A percentile compares a stretch with the other conserved stretches of the same genome.
Conservation (phyloP, 2,113 vertebrate genomes). For the Nipponia nippon region DNA sequence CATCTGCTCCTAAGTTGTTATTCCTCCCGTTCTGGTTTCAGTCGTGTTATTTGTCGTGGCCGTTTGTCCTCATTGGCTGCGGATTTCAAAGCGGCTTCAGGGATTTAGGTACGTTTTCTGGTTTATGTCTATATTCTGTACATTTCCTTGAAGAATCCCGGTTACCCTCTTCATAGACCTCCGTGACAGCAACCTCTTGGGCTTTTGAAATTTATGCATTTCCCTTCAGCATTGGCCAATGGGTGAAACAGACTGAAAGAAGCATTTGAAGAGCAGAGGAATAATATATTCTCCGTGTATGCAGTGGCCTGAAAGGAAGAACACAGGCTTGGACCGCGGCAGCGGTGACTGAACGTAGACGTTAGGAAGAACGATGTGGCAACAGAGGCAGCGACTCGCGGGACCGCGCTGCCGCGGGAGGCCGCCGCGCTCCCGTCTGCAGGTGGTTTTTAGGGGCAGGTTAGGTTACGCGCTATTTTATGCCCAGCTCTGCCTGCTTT, state of each 20-base stretch:
- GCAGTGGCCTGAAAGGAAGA: fast-evolving
- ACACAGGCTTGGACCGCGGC: neutral
- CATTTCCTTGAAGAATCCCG: neutral
- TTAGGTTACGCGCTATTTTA: neutral
- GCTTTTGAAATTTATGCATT: neutral
- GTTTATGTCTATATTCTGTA: neutral
- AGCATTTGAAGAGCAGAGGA: neutral
- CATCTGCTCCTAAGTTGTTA: neutral
- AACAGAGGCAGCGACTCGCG: neutral
- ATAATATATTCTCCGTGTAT: neutral
- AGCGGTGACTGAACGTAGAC: neutral
- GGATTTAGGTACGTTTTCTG: neutral
- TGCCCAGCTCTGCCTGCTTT: neutral
- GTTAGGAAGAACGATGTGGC: neutral
- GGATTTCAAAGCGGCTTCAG: neutral
- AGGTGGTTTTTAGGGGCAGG: neutral
- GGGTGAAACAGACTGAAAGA: neutral
- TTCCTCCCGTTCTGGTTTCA: neutral
- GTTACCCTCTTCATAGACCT: neutral
- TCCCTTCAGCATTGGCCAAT: neutral
- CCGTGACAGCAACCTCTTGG: neutral
- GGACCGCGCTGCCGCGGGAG: neutral
- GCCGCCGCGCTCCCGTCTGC: neutral
- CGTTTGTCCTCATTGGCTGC: neutral
- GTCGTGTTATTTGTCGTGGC: neutral